phyloP scores from a whole-genome alignment of 2,113 vertebrate genomes.

The Chrysemys picta region DNA sequence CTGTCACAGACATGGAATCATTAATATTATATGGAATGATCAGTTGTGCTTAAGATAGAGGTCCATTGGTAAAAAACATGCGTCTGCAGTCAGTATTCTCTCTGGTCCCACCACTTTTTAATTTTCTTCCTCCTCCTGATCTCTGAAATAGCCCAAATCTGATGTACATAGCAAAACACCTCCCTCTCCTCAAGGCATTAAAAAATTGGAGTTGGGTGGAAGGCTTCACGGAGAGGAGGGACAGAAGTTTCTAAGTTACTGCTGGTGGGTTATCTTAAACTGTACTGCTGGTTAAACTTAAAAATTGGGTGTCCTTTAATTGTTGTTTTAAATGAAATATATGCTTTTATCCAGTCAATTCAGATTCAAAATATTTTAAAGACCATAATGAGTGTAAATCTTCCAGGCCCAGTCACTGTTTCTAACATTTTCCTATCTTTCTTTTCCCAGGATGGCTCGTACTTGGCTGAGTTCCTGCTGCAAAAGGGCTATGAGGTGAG shows the following conservation, averaged over 20 bases:
- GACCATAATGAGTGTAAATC: neutral
- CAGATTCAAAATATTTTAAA: neutral
- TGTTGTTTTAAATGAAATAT: constrained; percentile 4
- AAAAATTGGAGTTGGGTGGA: constrained; percentile 11
- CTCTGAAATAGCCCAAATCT: constrained; percentile 33
- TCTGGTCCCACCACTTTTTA: neutral
- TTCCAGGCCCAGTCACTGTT: neutral
- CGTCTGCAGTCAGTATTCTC: neutral
- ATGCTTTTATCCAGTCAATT: neutral
- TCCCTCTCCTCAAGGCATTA: neutral
- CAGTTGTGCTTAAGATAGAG: rapidly evolving
- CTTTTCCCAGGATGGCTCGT: constrained; percentile 94
- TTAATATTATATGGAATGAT: rapidly evolving
- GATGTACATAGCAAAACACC: constrained; percentile 19
- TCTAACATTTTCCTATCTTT: constrained; percentile 69
- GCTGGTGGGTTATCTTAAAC: constrained; percentile 16
- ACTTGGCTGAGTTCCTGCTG: constrained; percentile 97
- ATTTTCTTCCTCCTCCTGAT: neutral
- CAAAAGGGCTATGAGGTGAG: constrained; percentile 97
- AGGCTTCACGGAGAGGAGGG: constrained; percentile 15
- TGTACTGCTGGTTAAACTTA: neutral
- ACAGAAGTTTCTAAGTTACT: neutral
- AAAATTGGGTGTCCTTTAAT: neutral
- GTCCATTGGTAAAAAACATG: rapidly evolving
- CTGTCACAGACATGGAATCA: neutral